Conservation (phyloP, 1,140 invertebrate genomes). For the Chironomus tepperi region DNA sequence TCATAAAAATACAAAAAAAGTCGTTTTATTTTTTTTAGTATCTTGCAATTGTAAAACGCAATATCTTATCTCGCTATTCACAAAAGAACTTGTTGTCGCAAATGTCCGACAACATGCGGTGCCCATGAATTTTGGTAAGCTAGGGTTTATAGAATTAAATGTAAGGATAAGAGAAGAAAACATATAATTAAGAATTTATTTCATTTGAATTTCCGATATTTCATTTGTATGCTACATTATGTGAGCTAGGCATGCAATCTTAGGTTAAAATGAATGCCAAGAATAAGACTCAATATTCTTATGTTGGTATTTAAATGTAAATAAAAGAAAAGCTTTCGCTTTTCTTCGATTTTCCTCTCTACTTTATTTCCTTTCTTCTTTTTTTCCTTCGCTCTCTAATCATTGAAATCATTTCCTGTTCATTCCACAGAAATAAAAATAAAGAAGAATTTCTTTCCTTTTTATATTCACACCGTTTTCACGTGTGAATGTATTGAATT, state of each 20-base stretch:
- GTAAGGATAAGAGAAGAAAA: neutral
- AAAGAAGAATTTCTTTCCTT: neutral
- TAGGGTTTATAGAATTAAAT: no score
- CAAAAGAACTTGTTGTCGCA: no score
- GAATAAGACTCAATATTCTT: neutral
- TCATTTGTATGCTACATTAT: neutral
- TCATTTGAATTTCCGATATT: conserved; percentile 2
- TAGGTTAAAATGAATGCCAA: neutral
- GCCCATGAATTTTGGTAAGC: no score
- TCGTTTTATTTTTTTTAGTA: neutral
- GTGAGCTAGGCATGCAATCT: neutral
- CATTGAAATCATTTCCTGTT: conserved; percentile 8
- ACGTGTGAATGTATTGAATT: no score
- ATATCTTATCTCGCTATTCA: neutral
- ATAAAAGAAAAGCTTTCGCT: conserved; percentile 2
- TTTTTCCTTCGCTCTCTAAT: neutral
- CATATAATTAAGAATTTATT: conserved; percentile 10
- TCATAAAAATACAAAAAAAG: neutral
- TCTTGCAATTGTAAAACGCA: neutral
- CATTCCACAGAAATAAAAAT: neutral
- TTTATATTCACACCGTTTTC: no score
- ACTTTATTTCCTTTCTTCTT: conserved; percentile 7
- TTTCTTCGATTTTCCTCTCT: conserved; percentile 3
- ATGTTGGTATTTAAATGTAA: conserved; percentile 5
- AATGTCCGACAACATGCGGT: no score